phyloP scores from a whole-genome alignment of 2,888 invertebrate genomes.

The Macaria liturata region DNA sequence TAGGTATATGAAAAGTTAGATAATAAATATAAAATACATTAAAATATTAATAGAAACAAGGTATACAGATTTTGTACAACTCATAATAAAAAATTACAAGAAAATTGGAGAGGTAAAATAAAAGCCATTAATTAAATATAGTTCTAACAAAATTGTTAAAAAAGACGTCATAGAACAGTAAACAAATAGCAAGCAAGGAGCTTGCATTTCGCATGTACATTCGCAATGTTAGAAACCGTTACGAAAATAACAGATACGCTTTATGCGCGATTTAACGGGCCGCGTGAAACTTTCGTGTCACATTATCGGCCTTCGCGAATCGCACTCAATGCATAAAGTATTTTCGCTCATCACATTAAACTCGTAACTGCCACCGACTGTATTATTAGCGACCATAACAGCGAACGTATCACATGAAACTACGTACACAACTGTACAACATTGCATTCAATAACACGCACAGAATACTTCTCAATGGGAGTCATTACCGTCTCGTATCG shows the following conservation, averaged over 20 bases:
- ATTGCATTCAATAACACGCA: slow-evolving; percentile 47
- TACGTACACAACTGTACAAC: slow-evolving; percentile 43
- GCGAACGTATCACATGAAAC: slow-evolving; percentile 47
- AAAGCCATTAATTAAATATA: no score
- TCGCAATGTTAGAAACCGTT: slow-evolving; percentile 8
- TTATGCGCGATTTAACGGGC: slow-evolving; percentile 12
- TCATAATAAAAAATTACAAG: no score
- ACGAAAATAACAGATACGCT: slow-evolving; percentile 11
- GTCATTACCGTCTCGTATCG: slow-evolving; percentile 34
- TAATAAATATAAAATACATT: slow-evolving; percentile 1
- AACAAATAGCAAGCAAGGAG: no score
- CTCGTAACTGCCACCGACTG: slow-evolving; percentile 40
- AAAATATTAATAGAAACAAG: no score
- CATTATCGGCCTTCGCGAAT: slow-evolving; percentile 11
- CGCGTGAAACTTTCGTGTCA: slow-evolving; percentile 20
- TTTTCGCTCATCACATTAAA: slow-evolving; percentile 49
- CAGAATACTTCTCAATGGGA: not conserved
- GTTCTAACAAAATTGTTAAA: no score
- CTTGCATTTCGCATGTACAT: slow-evolving; percentile 2
- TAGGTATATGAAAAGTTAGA: no score
- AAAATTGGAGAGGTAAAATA: no score
- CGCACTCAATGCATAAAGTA: slow-evolving; percentile 24
- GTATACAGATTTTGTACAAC: no score
- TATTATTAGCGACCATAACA: slow-evolving; percentile 55
- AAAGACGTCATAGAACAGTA: no score